phyloP scores from a whole-genome alignment of 2,113 vertebrate genomes.

The Spilogale gracilis region DNA sequence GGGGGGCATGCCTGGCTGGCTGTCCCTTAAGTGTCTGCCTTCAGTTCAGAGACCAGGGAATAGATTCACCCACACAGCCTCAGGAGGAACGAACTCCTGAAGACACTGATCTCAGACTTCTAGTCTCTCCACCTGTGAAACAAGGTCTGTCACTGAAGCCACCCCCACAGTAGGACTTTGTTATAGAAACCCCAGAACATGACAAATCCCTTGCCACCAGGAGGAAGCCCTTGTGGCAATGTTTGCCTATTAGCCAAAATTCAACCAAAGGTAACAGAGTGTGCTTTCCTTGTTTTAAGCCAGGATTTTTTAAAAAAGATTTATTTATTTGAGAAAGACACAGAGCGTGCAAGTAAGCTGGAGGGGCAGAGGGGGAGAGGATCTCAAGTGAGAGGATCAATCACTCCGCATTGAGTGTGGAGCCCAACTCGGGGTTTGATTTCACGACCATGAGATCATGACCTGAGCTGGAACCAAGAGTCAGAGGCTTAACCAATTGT shows the following conservation, averaged over 20 bases:
- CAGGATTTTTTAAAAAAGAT: not conserved
- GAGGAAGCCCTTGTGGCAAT: not conserved
- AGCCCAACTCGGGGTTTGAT: not conserved
- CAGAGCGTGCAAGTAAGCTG: not conserved
- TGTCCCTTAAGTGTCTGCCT: not conserved
- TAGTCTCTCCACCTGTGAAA: not conserved
- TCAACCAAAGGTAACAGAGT: not conserved
- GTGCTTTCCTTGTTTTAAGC: not conserved
- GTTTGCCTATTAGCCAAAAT: not conserved
- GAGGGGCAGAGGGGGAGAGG: not conserved
- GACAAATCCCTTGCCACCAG: not conserved
- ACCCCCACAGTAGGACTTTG: not conserved
- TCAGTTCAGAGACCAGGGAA: not conserved
- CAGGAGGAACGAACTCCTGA: not conserved
- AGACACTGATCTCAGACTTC: not conserved
- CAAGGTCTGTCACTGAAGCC: not conserved
- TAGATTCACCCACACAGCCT: not conserved
- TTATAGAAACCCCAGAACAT: not conserved
- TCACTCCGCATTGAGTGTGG: not conserved
- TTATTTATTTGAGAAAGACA: not conserved
- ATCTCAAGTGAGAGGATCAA: not conserved
- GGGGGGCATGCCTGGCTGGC: not conserved
- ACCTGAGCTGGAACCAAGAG: not conserved
- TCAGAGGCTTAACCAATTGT: not conserved
- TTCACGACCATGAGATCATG: not conserved